Evolutionary conservation across 2,888 invertebrate genomes (phyloP), one percentile per base, ranked within the genome.

Genomic region (Papilio demoleus): DNA sequence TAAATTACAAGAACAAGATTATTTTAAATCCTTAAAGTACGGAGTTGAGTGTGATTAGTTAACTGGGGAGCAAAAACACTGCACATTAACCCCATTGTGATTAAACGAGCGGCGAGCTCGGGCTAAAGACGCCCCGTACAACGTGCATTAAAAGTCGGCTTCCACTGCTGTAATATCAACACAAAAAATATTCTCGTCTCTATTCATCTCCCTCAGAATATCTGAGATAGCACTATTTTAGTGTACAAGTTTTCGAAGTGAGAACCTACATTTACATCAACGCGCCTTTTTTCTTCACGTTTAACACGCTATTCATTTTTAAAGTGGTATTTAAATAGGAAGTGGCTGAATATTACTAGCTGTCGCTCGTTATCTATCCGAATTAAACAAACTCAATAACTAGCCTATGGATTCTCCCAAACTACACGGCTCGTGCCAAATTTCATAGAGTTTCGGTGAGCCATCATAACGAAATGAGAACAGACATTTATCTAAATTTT

Each of bases 51-150:
- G 63, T 36, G 63, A 63, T 68, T 64, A 68, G 47, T 59, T 64
- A 17, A 68, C 38, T 38, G 47, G 56, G 31, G 47, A 59, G 58
- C 47, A 64, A 64, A 56, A 62, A 64, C 63, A 63, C 60, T 61
- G 59, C 63, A 22, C 64, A 47, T 68, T 68, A 68, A 64, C 63
- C 63, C 47, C 58, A 47, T 64, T 68, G 68, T 64, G 63, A 68
- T 68, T 56, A 68, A 68, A 68, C 27, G 36, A 17, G 63, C 63
- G 45, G 53, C 63, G 68, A 36, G 68, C 68, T 63, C 38, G 58
- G 24, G 63, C 36, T 68, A 19, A 45, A 58, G 58, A 58, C 63
- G 58, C 27, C 58, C 45, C 17, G 59, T 62, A 42, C 24, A 61
- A 36, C 24, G 42, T 34, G 42, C 62, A 36, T 17, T 36, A 11